Evolutionary conservation across 53 echinoderm and acorn worm species (phyloP), one percentile per base, ranked within the genome.

Genomic region (Henricia sp.): DNA sequence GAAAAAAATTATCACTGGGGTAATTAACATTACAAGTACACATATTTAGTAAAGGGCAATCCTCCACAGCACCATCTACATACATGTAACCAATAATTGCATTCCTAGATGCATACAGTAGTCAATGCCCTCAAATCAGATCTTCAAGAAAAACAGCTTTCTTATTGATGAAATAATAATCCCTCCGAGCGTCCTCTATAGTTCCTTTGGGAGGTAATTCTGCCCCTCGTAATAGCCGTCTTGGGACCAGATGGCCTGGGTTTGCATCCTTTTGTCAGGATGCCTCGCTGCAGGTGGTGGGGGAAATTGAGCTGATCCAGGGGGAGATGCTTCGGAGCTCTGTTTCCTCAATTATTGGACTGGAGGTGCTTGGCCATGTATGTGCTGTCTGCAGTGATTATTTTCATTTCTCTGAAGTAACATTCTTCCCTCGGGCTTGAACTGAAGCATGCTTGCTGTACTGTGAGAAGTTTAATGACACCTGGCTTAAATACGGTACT

Each of bases 121-220:
- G n/a, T n/a, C n/a, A n/a, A n/a, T n/a, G n/a, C n/a, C n/a, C n/a
- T n/a, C n/a, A n/a, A n/a, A n/a, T n/a, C n/a, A n/a, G n/a, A n/a
- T n/a, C n/a, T n/a, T n/a, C n/a, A n/a, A n/a, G n/a, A n/a, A n/a
- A n/a, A n/a, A 21, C 68, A 28, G 70, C 28, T 21, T 32, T 64
- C 27, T 71, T 52, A 34, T 32, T 71, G 20, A 50, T 71, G 21
- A 56, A 21, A 56, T 56, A 21, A 21, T 9, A 56, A 21, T 21
- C 23, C 57, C 71, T n/a, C 71, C 16, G 23, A 50, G 19, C 50
- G 34, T 11, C 12, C 74, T 21, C 25, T 5, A n/a, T 16, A 33
- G 4, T 76, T 17, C 76, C 76, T 58, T 26, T 58, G 76, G 76
- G 76, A 76, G 57, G 76, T 76, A 57, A 76, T 76, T 76, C 59